A percentile compares a stretch with the other conserved stretches of the same genome.
Evolutionary conservation across 2,797 vertebrate genomes (phyloP).

Genomic region (Tympanoctomys barrerae): DNA sequence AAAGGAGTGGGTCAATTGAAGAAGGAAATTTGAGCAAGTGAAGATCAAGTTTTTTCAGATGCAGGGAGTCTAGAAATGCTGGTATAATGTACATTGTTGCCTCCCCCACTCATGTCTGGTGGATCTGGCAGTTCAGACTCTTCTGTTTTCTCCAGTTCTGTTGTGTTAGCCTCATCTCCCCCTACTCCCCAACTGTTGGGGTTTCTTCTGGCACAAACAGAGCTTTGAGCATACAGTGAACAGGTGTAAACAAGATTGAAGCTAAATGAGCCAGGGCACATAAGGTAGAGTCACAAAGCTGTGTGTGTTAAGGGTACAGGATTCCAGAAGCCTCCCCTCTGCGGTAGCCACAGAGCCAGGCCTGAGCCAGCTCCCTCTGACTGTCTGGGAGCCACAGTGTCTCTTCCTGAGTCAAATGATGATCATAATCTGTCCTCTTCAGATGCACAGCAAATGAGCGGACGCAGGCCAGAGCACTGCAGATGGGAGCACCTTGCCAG

Average conservation of each 20-base stretch:
- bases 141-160: not conserved
- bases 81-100: rapidly evolving
- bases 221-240: not conserved
- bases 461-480: rapidly evolving
- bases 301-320: not conserved
- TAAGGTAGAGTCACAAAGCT: not conserved
- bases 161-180: not conserved
- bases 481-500: no score
- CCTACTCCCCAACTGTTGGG: not conserved
- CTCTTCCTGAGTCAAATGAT: not conserved
- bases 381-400: not conserved
- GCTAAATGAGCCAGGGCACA: not conserved
- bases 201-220: not conserved
- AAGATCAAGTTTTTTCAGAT: not conserved
- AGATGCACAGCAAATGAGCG: not conserved
- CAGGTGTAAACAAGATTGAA: not conserved
- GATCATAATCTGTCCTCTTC: not conserved
- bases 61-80: not conserved
- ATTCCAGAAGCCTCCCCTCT: not conserved
- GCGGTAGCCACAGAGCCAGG: rapidly evolving
- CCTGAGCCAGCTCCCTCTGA: not conserved
- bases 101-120: not conserved
- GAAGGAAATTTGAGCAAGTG: not conserved
- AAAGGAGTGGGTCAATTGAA: not conserved
- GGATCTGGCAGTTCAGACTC: not conserved